These are phyloP conservation scores for Xestia c-nigrum DNA, from an alignment of 2,888 invertebrate genomes.

Conservation along the genomic window DNA sequence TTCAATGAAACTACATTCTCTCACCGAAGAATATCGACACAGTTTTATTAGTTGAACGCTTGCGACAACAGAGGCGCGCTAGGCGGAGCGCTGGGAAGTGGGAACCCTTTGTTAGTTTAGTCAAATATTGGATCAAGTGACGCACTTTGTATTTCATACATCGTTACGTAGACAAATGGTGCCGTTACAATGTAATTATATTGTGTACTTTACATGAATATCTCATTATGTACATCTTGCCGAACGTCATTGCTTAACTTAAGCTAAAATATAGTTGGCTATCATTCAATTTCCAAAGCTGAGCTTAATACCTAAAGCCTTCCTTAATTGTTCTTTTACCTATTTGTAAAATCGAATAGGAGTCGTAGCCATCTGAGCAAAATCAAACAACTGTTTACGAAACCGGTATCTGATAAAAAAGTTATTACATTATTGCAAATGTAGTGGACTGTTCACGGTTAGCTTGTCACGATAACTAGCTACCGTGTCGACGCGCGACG, in stretches of 20 bases:
- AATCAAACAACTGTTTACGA: background rate
- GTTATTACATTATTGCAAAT: conserved; percentile 1
- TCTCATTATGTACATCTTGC: background rate
- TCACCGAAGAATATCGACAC: conserved; percentile 32
- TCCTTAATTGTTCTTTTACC: no score
- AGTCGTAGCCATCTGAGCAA: background rate
- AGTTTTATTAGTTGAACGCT: conserved; percentile 48
- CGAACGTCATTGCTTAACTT: background rate
- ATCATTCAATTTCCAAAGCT: background rate
- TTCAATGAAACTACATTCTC: conserved; percentile 54
- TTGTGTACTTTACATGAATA: conserved; percentile 26
- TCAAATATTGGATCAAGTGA: conserved; percentile 56
- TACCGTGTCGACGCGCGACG: no score
- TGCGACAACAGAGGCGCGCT: conserved; percentile 36
- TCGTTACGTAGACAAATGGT: conserved; percentile 38
- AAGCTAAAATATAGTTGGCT: no score
- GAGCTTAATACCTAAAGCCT: background rate
- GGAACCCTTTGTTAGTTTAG: conserved; percentile 47
- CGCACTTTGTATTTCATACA: conserved; percentile 29
- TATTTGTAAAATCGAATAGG: background rate
- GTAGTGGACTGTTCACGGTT: background rate
- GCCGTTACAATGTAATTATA: conserved; percentile 30
- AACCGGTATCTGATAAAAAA: conserved; percentile 3
- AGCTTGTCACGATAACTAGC: conserved; percentile 32
- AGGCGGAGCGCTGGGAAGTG: conserved; percentile 15